Evolutionary conservation across 2,797 vertebrate genomes (phyloP), one percentile per base, ranked within the genome.

Genomic region (Falco concolor): DNA sequence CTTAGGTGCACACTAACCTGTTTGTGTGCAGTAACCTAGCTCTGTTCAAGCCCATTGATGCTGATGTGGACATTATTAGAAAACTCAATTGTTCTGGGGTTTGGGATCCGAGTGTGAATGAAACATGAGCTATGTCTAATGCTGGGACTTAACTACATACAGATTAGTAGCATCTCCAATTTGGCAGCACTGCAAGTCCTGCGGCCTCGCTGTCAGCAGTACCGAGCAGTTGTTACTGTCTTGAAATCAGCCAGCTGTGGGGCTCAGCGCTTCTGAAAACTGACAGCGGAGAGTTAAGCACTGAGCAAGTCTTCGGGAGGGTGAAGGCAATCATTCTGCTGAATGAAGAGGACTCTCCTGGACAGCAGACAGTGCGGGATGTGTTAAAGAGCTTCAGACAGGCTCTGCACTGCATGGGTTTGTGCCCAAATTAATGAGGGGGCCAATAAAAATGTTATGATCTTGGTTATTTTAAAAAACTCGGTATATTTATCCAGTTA

Each of bases 231-330:
- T 34, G 65, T n/a, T 38, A 56, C 70, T 27, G 53, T 30, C 47
- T 38, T 63, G 73, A 42, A 65, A 67, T 30, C 70, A 76, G 61
- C 22, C 32, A 67, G 84, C 73, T 68, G 40, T 5, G 9, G 42
- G 36, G 21, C 69, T 65, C 57, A 9, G 47, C 4, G 8, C 75
- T 73, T 32, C 72, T 30, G 36, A 28, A 64, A 80, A 47, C 56
- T 1, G 2, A 14, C n/a, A 24, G 78, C 0, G 0, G 28, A 52
- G 57, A 50, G 80, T 11, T 38, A 28, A 65, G 40, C 50, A 36
- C 4, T 0, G 10, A 56, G 36, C 4, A 24, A 32, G 27, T 10
- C 78, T 57, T 50, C 4, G 0, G 70, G 52, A 87, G 40, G 36
- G 92, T 25, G 9, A 28, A 69, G 67, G 42, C 52, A 50, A 54